A percentile compares a stretch with the other conserved stretches of the same genome.
Evolutionary conservation across 2,113 vertebrate species (phyloP).

Genomic region (Ptychochromis oligacanthus): DNA sequence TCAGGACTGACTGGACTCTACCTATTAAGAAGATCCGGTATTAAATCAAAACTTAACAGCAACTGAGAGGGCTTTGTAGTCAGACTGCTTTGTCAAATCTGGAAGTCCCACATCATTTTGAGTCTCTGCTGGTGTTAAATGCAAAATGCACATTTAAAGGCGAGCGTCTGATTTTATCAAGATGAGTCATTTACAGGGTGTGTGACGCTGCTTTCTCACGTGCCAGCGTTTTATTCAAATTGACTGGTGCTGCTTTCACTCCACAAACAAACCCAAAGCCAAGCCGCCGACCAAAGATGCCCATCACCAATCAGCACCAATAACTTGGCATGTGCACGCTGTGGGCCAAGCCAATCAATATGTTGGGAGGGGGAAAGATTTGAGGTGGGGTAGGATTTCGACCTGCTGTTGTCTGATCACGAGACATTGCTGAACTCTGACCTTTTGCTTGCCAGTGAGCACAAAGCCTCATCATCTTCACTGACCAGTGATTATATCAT

Average conservation of each 20-base stretch:
- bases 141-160: no score
- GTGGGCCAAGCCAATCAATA: constrained; percentile 51
- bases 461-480: constrained; percentile 17
- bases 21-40: no score
- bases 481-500: constrained; percentile 16
- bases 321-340: background rate
- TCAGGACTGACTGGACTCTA: background rate
- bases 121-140: background rate
- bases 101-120: background rate
- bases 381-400: constrained; percentile 17
- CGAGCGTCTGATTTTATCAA: no score
- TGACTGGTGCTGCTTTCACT: background rate
- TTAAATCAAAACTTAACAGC: no score
- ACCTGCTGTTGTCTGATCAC: constrained; percentile 48
- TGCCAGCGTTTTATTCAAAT: background rate
- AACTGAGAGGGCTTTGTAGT: no score
- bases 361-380: constrained; percentile 17
- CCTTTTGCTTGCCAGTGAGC: constrained; percentile 26
- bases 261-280: background rate
- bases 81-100: background rate
- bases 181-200: no score
- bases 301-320: constrained; percentile 49
- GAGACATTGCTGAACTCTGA: constrained; percentile 63
- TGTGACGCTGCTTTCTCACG: no score
- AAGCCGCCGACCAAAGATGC: constrained; percentile 49